A percentile compares a stretch with the other conserved stretches of the same genome.
Conservation (phyloP, 2,113 vertebrate genomes). For the Prunella himalayana region DNA sequence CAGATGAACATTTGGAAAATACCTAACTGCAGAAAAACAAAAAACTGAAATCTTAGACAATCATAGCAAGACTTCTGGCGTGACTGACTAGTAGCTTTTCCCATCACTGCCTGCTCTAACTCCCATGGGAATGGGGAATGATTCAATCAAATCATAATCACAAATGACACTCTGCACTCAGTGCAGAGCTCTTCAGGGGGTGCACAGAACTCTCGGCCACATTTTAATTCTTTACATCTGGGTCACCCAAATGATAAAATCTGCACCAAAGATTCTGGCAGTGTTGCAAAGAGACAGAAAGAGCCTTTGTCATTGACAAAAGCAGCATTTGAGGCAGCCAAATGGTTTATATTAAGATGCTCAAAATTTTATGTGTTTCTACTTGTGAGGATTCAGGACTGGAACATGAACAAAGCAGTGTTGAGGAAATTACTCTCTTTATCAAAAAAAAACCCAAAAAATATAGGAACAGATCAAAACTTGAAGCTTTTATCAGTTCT, state of each 20-base stretch:
- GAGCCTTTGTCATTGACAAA: not conserved
- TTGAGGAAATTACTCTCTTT: not conserved
- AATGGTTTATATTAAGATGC: constrained; percentile 25
- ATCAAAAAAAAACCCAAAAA: not conserved
- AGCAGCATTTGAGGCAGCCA: not conserved
- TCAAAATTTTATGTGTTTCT: constrained; percentile 14
- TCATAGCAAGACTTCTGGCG: not conserved
- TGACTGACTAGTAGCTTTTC: not conserved
- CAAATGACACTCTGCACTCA: not conserved
- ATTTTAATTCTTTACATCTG: not conserved
- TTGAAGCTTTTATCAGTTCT: not conserved
- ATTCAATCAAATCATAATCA: not conserved
- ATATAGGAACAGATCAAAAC: not conserved
- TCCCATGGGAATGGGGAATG: not conserved
- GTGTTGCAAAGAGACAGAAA: not conserved
- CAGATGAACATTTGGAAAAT: not conserved
- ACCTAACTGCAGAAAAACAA: not conserved
- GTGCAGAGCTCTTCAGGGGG: not conserved
- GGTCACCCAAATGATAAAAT: constrained; percentile 15
- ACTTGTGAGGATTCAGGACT: not conserved
- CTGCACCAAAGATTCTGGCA: constrained; percentile 11
- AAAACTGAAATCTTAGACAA: not conserved
- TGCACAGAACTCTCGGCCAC: not conserved
- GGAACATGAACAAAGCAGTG: constrained; percentile 34
- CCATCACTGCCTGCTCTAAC: not conserved